These are phyloP conservation scores for Cotesia vestalis DNA, from an alignment of 1,140 invertebrate species.

Conservation along the genomic window DNA sequence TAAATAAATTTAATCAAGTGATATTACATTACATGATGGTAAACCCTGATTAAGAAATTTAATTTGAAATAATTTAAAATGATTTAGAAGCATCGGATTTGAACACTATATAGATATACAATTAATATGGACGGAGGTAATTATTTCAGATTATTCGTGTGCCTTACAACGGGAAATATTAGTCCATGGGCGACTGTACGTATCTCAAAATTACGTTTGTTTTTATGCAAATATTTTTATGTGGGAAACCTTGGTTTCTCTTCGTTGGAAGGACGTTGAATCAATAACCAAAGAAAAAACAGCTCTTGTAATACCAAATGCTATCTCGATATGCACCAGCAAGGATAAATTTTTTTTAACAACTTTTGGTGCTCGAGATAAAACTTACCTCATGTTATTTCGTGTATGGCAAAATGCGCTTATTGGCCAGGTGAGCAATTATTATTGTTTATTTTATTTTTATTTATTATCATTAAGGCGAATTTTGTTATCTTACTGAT, in stretches of 20 bases:
- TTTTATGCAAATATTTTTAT: conserved; percentile 96
- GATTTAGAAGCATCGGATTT: too few relatives aligned
- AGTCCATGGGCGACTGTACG: conserved; percentile 90
- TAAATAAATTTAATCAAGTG: too few relatives aligned
- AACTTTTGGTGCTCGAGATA: conserved; percentile 90
- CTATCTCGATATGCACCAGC: conserved; percentile 85
- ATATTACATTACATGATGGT: too few relatives aligned
- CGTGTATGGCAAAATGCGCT: conserved; percentile 95
- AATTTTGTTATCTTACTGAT: conserved; percentile 5
- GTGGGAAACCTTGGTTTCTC: conserved; percentile 86
- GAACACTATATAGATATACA: too few relatives aligned
- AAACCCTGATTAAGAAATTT: too few relatives aligned
- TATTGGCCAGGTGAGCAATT: conserved; percentile 77
- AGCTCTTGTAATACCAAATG: conserved; percentile 93
- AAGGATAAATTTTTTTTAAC: conserved; percentile 92
- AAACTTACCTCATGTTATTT: conserved; percentile 94
- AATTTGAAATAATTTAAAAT: too few relatives aligned
- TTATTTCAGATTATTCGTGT: conserved; percentile 88
- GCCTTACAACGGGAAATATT: conserved; percentile 94
- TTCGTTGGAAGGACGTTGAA: conserved; percentile 89
- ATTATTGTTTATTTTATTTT: neutral
- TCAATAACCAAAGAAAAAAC: conserved; percentile 94
- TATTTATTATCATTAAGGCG: neutral
- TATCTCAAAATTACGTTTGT: conserved; percentile 92
- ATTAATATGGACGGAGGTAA: too few relatives aligned